Evolutionary conservation across 2,113 vertebrate species (phyloP), one percentile per base, ranked within the genome.

Genomic region (Phaethornis superciliosus): DNA sequence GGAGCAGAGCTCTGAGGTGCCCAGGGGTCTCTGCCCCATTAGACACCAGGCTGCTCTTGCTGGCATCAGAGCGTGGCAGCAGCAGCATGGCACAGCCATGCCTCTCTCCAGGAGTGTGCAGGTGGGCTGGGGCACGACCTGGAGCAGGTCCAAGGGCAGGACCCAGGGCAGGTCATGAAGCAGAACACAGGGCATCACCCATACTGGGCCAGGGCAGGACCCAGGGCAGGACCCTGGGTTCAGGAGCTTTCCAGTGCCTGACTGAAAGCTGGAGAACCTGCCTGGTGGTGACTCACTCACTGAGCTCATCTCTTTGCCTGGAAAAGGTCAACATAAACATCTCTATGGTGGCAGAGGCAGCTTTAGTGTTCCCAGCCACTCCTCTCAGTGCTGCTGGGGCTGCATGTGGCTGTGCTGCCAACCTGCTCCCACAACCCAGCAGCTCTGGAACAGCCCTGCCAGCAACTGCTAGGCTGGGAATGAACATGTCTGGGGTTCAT

Each of bases 41-140:
- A 46, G 16, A 46, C 44, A 16, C 44, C 44, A 6, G 44, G 44
- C 44, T 46, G 44, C 18, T 46, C 44, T 40, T 40, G 40, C 40
- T 11, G 11, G 40, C 40, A 40, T 40, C 40, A 40, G 40, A 40
- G 40, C 40, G 40, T 40, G 40, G 40, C 40, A 40, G 40, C 40
- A 40, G 40, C 40, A 40, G 40, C 40, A 11, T 40, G 40, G 40
- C 40, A 40, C 54, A 44, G 64, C 1, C 2, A 2, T 4, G 47
- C 4, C 51, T 24, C 24, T 12, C 0, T 67, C 86, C 62, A 0
- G 0, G 58, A 37, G 46, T 15, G 17, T 16, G 24, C 1, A 5
- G n/a, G 7, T 12, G 6, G 42, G 58, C 81, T 4, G 1, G 30
- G 28, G 33, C 47, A 46, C 47, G 47, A 42, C 26, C 60, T 1